Conservation (phyloP, 2,797 vertebrate genomes). For the Neosilurus mollespiculum region DNA sequence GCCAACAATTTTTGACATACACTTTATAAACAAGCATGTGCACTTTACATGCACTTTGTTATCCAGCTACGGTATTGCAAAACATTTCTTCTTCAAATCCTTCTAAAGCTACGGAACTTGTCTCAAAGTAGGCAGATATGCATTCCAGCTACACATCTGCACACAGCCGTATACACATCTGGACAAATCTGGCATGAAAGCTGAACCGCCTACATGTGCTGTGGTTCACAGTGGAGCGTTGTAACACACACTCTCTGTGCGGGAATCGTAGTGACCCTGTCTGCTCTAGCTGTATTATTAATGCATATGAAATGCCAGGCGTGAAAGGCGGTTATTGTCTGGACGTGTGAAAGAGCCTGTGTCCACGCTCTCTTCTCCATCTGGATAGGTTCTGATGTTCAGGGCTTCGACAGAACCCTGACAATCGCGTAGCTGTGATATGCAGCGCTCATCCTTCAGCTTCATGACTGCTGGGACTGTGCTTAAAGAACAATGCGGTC, state of each 20-base stretch:
- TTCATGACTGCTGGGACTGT: conserved; percentile 21
- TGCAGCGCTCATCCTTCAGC: background rate
- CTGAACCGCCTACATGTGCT: background rate
- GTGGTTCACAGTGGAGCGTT: conserved; percentile 7
- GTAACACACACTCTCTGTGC: conserved; percentile 11
- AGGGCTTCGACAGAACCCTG: conserved; percentile 11
- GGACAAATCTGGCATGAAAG: background rate
- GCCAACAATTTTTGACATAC: background rate
- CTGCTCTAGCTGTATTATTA: conserved; percentile 67
- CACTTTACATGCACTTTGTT: background rate
- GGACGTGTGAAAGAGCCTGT: conserved; percentile 65
- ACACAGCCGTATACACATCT: conserved; percentile 17
- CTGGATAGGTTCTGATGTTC: conserved; percentile 26
- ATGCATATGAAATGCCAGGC: conserved; percentile 72
- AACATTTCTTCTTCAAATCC: conserved; percentile 13
- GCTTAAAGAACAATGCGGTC: conserved; percentile 15
- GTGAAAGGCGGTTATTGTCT: conserved; percentile 75
- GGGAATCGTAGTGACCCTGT: conserved; percentile 52
- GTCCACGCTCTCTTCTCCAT: conserved; percentile 30
- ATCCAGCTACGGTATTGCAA: background rate
- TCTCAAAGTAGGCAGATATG: background rate
- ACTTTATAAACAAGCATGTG: background rate
- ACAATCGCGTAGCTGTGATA: conserved; percentile 30
- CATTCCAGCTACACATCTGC: conserved; percentile 20
- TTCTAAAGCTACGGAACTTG: background rate